Evolutionary conservation across 2,113 vertebrate genomes (phyloP).

Genomic region (Rhea americana): DNA sequence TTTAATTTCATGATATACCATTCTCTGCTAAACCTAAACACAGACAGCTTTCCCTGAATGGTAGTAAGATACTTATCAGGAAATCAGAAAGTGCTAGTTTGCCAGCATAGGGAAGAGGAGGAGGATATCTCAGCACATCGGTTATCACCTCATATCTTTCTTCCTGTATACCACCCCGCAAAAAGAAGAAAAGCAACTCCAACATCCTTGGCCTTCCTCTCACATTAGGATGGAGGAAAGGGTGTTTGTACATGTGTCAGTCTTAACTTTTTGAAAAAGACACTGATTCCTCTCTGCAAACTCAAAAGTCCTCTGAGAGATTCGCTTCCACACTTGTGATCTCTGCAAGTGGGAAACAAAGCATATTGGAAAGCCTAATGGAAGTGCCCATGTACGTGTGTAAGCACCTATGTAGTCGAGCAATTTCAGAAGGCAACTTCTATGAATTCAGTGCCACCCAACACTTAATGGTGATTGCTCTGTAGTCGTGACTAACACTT

Average conservation of each 20-base stretch:
- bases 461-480: neutral
- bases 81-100: neutral
- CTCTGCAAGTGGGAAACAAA: neutral
- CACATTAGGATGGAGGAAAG: neutral
- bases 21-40: neutral
- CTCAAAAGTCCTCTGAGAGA: constrained; percentile 4
- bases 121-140: neutral
- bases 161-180: neutral
- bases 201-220: neutral
- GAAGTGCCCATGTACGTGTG: neutral
- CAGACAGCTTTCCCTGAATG: neutral
- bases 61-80: neutral
- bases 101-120: neutral
- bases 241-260: neutral
- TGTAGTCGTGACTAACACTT: constrained; percentile 1
- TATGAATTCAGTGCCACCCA: neutral
- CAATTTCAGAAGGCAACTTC: neutral
- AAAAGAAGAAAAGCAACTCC: neutral
- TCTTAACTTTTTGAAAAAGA: neutral
- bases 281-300: neutral
- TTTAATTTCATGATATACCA: constrained; percentile 4
- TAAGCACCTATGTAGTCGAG: neutral
- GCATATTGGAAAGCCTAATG: neutral
- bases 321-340: neutral
- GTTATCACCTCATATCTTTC: neutral